Evolutionary conservation across 2,888 invertebrate genomes (phyloP).

Genomic region (Heteropelma amictum): DNA sequence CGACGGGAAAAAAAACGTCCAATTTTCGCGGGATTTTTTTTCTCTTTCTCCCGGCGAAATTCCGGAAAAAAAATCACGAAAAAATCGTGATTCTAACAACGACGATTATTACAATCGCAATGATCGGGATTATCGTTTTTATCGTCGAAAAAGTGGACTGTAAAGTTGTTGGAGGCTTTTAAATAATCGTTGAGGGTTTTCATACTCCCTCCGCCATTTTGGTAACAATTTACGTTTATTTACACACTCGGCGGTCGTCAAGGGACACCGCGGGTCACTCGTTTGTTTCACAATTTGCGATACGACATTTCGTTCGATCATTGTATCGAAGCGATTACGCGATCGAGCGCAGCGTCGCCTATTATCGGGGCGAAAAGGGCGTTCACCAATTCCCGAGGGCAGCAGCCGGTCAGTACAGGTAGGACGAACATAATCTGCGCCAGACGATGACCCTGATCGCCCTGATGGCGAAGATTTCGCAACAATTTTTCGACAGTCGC

Average conservation of each 20-base stretch:
- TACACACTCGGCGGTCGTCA: neutral
- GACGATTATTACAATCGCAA: no score
- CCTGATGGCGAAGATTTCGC: slow-evolving; percentile 63
- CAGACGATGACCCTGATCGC: slow-evolving; percentile 63
- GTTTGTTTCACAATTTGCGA: neutral
- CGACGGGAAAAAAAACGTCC: neutral
- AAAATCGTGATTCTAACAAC: no score
- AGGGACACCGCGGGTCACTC: neutral
- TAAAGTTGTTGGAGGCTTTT: no score
- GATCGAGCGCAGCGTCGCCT: slow-evolving; percentile 68
- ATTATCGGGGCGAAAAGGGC: slow-evolving; percentile 72
- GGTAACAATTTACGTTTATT: no score
- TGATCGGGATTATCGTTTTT: no score
- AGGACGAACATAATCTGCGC: slow-evolving; percentile 68
- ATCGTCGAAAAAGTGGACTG: no score
- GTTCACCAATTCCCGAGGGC: slow-evolving; percentile 67
- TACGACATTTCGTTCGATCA: slow-evolving; percentile 45
- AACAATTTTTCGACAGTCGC: slow-evolving; percentile 65
- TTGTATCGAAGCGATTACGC: slow-evolving; percentile 70
- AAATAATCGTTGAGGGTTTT: no score
- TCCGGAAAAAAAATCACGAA: no score
- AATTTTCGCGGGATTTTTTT: neutral
- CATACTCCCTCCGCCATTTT: no score
- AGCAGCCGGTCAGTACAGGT: slow-evolving; percentile 68
- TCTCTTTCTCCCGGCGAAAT: no score